These are phyloP conservation scores for Glossosoma conforme DNA, from an alignment of 1,140 invertebrate genomes.

Conservation along the genomic window DNA sequence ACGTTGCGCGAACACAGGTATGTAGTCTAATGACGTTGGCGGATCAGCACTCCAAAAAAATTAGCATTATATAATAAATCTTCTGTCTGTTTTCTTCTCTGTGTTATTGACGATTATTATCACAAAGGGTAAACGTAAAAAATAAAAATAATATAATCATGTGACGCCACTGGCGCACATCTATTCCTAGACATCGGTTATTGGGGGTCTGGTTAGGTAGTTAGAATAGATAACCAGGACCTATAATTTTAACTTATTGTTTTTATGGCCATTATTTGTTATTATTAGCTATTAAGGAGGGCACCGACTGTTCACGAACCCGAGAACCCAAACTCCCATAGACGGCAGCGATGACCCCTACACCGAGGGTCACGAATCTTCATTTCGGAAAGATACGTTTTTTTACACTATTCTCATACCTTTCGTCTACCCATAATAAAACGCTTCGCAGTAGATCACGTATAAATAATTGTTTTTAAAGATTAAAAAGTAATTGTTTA, in stretches of 20 bases:
- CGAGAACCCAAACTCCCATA: slow-evolving; percentile 8
- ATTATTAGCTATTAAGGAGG: slow-evolving; percentile 28
- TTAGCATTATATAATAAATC: too few species aligned
- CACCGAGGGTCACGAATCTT: slow-evolving; percentile 21
- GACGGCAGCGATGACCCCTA: slow-evolving; percentile 12
- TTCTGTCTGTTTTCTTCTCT: too few species aligned
- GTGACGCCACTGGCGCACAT: neutral
- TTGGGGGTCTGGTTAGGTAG: slow-evolving; percentile 22
- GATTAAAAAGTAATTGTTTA: too few species aligned
- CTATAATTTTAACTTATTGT: slow-evolving; percentile 30
- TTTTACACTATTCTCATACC: slow-evolving; percentile 3
- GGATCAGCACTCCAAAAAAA: too few species aligned
- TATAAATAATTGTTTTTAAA: too few species aligned
- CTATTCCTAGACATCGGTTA: slow-evolving; percentile 12
- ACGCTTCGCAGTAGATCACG: too few species aligned
- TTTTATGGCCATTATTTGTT: slow-evolving; percentile 31
- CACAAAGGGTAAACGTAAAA: too few species aligned
- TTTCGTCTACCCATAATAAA: too few species aligned
- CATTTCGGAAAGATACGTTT: slow-evolving; percentile 21
- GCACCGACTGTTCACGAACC: slow-evolving; percentile 8
- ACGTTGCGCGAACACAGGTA: too few species aligned
- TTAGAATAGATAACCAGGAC: slow-evolving; percentile 24
- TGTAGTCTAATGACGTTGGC: too few species aligned
- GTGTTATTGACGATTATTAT: too few species aligned
- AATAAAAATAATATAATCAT: too few species aligned